Base-by-base conservation (phyloP, 2,113 vertebrate genomes). In the Xenotilapia flavipinnis region DNA sequence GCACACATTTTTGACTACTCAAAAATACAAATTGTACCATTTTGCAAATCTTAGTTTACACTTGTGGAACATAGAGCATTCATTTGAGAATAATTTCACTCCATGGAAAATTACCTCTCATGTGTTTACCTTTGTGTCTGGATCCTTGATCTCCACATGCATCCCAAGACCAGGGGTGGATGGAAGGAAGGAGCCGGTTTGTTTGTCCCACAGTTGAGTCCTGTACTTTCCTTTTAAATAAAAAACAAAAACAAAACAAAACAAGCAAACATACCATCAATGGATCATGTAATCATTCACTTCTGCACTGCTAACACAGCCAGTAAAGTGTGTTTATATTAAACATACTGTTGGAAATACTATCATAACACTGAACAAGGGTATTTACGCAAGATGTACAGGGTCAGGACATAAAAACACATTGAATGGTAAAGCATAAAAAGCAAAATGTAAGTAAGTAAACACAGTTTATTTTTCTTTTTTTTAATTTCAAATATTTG, bases 91-190 rank as follows among this genome's bases (percentile, higher is more conserved):
- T 45, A 45, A 73, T 28, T 73, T 73, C 21, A 45, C 38, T 73
- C 42, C 40, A 47, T 28, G 40, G 40, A 73, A 73, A 73, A 47
- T 47, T 9, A 28, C 6, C 33, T 47, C 13, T 26, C 56, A 19
- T 6, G 21, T 21, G 11, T 36, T 89, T 82, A 98, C 98, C 97
- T 98, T 98, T 10, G 97, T 95, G 3, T 98, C 98, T 0, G 98
- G 98, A 91, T 98, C 98, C 86, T 98, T 98, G 92, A 98, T 97
- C 93, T 99, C 98, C 3, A 99, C 98, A 1, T 98, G 98, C 98
- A 99, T 99, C 54, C 98, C 98, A 19, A 98, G 96, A 12, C 98
- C 98, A 1, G 98, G 98, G 2, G 98, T 98, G 80, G 98, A 96
- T 3, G 97, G 98, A 58, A 98, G 96, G 87, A 98, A 99, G 11